phyloP scores from a whole-genome alignment of 2,113 vertebrate genomes.

The Garra rufa region DNA sequence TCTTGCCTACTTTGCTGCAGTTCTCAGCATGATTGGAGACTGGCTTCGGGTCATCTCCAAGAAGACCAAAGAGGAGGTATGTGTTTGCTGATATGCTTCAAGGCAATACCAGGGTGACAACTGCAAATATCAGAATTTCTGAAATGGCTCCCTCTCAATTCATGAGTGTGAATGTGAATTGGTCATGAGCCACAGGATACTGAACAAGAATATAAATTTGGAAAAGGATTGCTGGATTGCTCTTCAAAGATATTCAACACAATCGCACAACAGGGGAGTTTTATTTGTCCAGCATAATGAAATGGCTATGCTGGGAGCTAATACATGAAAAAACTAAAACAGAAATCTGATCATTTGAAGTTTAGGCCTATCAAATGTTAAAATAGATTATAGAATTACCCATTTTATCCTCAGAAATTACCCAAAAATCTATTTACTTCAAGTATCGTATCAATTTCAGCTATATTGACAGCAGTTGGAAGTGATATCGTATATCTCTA shows the following conservation, averaged over 20 bases:
- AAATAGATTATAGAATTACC: not conserved
- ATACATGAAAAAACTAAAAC: not conserved
- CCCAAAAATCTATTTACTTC: not conserved
- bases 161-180: not conserved
- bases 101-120: not conserved
- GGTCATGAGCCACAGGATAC: not conserved
- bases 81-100: not conserved
- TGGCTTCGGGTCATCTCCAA: constrained; percentile 98
- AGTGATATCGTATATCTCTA: no score
- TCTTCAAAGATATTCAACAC: not conserved
- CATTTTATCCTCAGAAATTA: not conserved
- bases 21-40: constrained; percentile 98
- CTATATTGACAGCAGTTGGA: no score
- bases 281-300: not conserved
- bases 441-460: not conserved
- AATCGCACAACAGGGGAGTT: not conserved
- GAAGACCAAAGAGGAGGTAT: constrained; percentile 99
- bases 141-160: not conserved
- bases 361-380: not conserved
- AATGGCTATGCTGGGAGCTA: not conserved
- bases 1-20: constrained; percentile 96
- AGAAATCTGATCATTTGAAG: no score
- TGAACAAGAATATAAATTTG: not conserved
- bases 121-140: not conserved
- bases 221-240: not conserved